Conservation (phyloP, 2,113 vertebrate genomes). For the Alethe diademata region DNA sequence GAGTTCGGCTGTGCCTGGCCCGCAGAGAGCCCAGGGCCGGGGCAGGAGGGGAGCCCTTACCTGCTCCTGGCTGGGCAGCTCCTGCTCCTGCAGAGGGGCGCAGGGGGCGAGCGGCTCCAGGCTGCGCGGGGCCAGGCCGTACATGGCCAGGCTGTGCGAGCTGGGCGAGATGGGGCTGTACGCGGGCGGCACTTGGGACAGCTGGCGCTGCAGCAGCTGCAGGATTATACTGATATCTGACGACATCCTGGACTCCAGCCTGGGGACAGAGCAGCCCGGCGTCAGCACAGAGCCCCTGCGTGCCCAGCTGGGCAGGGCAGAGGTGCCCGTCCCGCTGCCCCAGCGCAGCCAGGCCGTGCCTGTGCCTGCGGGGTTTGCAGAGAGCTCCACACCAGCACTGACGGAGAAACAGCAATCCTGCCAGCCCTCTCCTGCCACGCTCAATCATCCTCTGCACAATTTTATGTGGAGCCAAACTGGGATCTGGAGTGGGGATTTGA, state of each 20-base stretch:
- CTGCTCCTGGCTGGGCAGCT: slow-evolving; percentile 62
- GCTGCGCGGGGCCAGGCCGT: slow-evolving; percentile 63
- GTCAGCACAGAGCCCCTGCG: not conserved
- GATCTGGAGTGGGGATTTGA: not conserved
- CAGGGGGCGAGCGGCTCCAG: slow-evolving; percentile 54
- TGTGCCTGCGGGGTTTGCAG: not conserved
- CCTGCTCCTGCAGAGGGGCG: slow-evolving; percentile 41
- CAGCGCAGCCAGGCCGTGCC: not conserved
- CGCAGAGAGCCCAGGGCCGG: accelerated
- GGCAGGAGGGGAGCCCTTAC: slow-evolving; percentile 42
- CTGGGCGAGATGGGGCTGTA: slow-evolving; percentile 82
- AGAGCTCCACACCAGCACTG: not conserved
- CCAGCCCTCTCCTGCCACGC: not conserved
- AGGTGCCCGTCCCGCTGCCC: not conserved
- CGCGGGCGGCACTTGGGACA: slow-evolving; percentile 82
- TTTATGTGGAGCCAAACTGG: not conserved
- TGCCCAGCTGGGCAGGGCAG: not conserved
- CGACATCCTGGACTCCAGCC: slow-evolving; percentile 91
- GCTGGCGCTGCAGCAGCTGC: slow-evolving; percentile 91
- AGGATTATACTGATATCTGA: slow-evolving; percentile 91
- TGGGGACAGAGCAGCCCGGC: slow-evolving; percentile 46
- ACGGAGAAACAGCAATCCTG: not conserved
- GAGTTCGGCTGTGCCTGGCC: not conserved
- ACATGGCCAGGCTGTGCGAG: slow-evolving; percentile 75
- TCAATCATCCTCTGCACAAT: not conserved